Evolutionary conservation across 2,888 invertebrate species (phyloP).

Genomic region (Branchipolynoe longqiensis): DNA sequence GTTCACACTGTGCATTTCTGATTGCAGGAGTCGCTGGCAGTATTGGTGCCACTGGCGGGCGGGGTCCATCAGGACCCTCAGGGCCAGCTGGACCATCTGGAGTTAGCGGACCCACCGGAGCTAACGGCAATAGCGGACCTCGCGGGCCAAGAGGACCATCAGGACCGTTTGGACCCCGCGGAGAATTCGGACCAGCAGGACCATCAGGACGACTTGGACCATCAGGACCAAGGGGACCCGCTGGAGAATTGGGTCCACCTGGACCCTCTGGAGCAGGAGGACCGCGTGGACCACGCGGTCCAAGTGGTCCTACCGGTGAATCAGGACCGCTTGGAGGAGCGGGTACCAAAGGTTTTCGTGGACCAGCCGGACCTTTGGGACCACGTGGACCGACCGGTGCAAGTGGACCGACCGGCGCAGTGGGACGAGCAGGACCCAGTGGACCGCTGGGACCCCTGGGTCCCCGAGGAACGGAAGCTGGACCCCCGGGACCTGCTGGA

Average conservation of each 20-base stretch:
- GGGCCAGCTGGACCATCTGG: slow-evolving; percentile 78
- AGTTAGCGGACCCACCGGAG: slow-evolving; percentile 77
- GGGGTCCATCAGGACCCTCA: slow-evolving; percentile 24
- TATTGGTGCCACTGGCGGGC: slow-evolving; percentile 40
- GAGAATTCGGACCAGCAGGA: slow-evolving; percentile 46
- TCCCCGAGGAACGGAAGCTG: not conserved
- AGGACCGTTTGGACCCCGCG: slow-evolving; percentile 72
- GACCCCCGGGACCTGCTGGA: slow-evolving; percentile 56
- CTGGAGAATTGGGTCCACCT: slow-evolving; percentile 67
- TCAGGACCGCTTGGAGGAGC: slow-evolving; percentile 44
- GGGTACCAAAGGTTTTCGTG: not conserved
- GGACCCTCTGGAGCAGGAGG: slow-evolving; percentile 77
- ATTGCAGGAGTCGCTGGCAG: not conserved
- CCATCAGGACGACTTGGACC: slow-evolving; percentile 61
- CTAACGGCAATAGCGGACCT: slow-evolving; percentile 86
- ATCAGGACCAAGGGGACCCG: slow-evolving; percentile 62
- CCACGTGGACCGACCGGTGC: slow-evolving; percentile 60
- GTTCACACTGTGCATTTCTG: not conserved
- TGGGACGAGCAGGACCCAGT: slow-evolving; percentile 59
- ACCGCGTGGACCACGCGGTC: slow-evolving; percentile 52
- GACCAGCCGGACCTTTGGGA: not conserved
- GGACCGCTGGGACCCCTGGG: slow-evolving; percentile 60
- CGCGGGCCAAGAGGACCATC: slow-evolving; percentile 88
- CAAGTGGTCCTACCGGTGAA: slow-evolving; percentile 67
- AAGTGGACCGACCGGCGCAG: slow-evolving; percentile 60